phyloP scores from a whole-genome alignment of 2,113 vertebrate genomes.

The Labeo catla region DNA sequence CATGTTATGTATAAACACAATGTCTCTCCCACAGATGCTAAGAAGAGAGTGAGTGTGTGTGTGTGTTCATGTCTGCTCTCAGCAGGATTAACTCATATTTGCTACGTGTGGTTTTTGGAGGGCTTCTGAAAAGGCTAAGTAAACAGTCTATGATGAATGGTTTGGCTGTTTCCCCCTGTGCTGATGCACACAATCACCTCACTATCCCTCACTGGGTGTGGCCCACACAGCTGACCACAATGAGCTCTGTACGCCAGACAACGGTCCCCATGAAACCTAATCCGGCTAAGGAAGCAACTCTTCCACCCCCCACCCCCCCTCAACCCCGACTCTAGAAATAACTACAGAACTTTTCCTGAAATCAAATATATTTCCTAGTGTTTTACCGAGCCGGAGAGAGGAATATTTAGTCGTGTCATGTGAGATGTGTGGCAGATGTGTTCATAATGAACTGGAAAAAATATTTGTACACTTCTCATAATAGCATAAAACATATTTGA shows the following conservation, averaged over 20 bases:
- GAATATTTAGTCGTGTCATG: background rate
- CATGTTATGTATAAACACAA: conserved; percentile 40
- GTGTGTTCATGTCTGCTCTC: conserved; percentile 25
- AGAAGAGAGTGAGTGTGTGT: conserved; percentile 37
- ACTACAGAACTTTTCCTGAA: conserved; percentile 46
- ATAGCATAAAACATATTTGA: background rate
- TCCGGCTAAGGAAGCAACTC: conserved; percentile 43
- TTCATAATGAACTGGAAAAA: too few relatives aligned
- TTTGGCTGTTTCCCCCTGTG: conserved; percentile 23
- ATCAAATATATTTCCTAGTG: conserved; percentile 45
- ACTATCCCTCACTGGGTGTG: conserved; percentile 37
- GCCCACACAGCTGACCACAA: conserved; percentile 37
- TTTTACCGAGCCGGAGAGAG: background rate
- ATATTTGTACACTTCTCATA: too few relatives aligned
- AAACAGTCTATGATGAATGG: conserved; percentile 52
- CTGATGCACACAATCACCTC: conserved; percentile 37
- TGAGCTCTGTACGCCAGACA: conserved; percentile 31
- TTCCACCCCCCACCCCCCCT: background rate
- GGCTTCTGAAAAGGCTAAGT: conserved; percentile 49
- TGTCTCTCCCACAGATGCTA: conserved; percentile 63
- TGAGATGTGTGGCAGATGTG: background rate
- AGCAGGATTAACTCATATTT: conserved; percentile 34
- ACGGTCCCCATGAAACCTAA: conserved; percentile 35
- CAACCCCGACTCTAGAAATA: conserved; percentile 44
- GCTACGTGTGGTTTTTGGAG: conserved; percentile 27